Evolutionary conservation across 2,888 invertebrate genomes (phyloP), one percentile per base, ranked within the genome.

Genomic region (Ennomos quercinarius): DNA sequence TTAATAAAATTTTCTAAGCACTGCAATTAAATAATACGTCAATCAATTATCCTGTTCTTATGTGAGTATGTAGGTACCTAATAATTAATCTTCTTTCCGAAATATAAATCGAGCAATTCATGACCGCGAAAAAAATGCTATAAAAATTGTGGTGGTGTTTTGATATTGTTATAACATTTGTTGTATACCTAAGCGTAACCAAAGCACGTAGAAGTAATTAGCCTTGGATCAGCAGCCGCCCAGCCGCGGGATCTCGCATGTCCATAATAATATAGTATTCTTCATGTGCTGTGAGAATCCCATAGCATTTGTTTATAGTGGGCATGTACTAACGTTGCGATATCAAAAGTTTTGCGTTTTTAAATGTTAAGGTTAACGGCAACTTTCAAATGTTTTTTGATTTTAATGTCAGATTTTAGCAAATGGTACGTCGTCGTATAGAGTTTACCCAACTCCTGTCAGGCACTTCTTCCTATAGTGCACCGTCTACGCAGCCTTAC

Each of bases 161-260:
- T 27, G n/a, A 38, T 48, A 40, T 35, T 10, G 17, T 35, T 17
- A 34, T 48, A 51, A 54, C 49, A 46, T 37, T 46, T 42, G 41
- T 47, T n/a, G 42, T 12, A 27, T 27, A 27, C 27, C 6, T 6
- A 27, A 12, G 9, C 12, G 41, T 56, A 60, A 53, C 56, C 60
- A 67, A 66, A 59, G 60, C 65, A 78, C 78, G 78, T 77, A 71
- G 34, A 36, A 49, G 57, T 76, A 70, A 78, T 83, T 74, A 81
- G 63, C 84, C 84, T 83, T 82, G 83, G 56, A 50, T 68, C 45
- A 42, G 41, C 62, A 53, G 43, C 38, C 38, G 47, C 13, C 12
- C 40, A 9, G 57, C 55, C 56, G 63, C 58, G 68, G 70, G 58
- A 71, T 71, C 73, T 67, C 60, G 70, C 68, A 73, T 76, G 64